These are phyloP conservation scores for Notoglanidium macrostoma DNA, from an alignment of 2,797 vertebrate genomes.

Conservation along the genomic window DNA sequence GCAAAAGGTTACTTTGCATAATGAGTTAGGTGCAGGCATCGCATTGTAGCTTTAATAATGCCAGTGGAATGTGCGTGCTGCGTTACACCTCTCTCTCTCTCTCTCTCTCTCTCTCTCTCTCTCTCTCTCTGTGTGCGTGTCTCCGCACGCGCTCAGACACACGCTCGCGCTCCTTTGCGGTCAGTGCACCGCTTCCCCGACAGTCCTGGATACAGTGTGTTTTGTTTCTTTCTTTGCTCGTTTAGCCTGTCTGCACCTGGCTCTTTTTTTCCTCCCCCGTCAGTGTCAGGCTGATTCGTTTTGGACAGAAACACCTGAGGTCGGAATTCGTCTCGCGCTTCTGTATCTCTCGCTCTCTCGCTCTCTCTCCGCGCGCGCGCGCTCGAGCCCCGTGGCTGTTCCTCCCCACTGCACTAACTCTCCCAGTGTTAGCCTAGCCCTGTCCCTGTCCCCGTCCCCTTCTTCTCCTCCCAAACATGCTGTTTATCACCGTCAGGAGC, in stretches of 20 bases:
- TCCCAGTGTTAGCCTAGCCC: too few species aligned
- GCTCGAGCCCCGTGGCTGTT: background rate
- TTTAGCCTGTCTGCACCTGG: background rate
- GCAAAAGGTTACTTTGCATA: too few species aligned
- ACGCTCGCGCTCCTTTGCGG: background rate
- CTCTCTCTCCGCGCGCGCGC: too few species aligned
- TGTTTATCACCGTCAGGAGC: too few species aligned
- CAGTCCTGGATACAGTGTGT: background rate
- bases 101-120: background rate
- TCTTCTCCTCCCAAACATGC: background rate
- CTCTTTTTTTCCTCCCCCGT: background rate
- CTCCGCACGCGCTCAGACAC: background rate
- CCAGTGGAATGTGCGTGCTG: background rate
- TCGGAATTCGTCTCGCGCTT: background rate
- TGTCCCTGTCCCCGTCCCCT: background rate
- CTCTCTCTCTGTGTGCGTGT: background rate
- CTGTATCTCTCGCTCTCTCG: background rate
- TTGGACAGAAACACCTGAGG: background rate
- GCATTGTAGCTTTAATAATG: background rate
- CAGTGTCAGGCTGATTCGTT: background rate
- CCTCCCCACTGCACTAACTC: background rate
- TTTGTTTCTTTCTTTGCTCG: background rate
- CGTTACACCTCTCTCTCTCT: background rate
- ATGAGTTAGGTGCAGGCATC: background rate
- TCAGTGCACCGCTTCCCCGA: background rate